Evolutionary conservation across 2,888 invertebrate species (phyloP).

Genomic region (Hybos culiciformis): DNA sequence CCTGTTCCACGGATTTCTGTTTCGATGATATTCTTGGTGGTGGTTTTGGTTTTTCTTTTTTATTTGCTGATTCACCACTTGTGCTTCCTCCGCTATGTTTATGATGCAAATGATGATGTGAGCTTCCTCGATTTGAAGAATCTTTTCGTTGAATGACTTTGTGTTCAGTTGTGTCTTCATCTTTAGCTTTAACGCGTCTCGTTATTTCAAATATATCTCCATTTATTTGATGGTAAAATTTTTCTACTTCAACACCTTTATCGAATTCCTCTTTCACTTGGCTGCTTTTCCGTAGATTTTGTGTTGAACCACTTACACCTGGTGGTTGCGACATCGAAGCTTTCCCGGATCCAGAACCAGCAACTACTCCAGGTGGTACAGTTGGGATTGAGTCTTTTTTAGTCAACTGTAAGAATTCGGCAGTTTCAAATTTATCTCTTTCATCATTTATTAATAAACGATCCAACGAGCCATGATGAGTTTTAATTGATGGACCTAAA

Average conservation of each 20-base stretch:
- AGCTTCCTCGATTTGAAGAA: conserved; percentile 23
- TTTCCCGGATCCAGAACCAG: conserved; percentile 22
- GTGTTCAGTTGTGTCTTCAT: conserved; percentile 33
- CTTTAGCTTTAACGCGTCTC: conserved; percentile 28
- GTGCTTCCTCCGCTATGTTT: not conserved
- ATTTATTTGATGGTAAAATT: conserved; percentile 35
- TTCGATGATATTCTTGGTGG: conserved; percentile 18
- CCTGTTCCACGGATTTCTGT: conserved; percentile 20
- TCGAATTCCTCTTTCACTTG: conserved; percentile 29
- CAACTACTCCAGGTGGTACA: conserved; percentile 23
- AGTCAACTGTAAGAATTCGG: conserved; percentile 1
- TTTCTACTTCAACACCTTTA: conserved; percentile 34
- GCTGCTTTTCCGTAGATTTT: conserved; percentile 5
- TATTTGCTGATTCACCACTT: conserved; percentile 19
- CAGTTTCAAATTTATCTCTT: conserved; percentile 5
- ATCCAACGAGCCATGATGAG: conserved; percentile 34
- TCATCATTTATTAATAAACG: conserved; percentile 26
- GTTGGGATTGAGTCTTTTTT: conserved; percentile 11
- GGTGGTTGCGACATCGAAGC: conserved; percentile 17
- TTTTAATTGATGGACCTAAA: conserved; percentile 27
- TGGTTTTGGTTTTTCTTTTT: conserved; percentile 13
- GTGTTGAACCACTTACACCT: conserved; percentile 18
- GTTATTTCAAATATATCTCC: conserved; percentile 36
- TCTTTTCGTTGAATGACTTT: conserved; percentile 29
- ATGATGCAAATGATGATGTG: conserved; percentile 16